These are phyloP conservation scores for Eupleurogrammus muticus DNA, from an alignment of 2,797 vertebrate species.

Conservation along the genomic window DNA sequence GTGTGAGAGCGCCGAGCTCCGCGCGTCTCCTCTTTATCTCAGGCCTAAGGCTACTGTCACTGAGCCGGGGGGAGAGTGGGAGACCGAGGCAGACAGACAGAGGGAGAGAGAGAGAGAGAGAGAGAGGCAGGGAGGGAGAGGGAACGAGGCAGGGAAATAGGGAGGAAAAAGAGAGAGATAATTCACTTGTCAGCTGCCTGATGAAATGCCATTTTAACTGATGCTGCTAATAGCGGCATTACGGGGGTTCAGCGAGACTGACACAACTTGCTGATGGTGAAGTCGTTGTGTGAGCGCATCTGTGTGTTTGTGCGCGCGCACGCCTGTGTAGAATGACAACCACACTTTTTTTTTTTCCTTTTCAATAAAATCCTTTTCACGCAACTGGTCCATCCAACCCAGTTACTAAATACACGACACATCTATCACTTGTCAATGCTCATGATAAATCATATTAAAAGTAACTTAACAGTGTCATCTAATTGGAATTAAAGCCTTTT, in stretches of 20 bases:
- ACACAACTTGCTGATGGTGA: constrained; percentile 71
- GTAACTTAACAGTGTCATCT: not conserved
- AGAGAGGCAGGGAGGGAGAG: constrained; percentile 52
- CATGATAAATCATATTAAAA: not conserved
- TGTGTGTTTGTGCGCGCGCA: constrained; percentile 30
- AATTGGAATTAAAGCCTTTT: not conserved
- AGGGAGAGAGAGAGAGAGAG: constrained; percentile 68
- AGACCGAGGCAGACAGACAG: constrained; percentile 83
- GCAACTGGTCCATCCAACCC: constrained; percentile 9
- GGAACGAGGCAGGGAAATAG: constrained; percentile 61
- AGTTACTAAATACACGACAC: constrained; percentile 5
- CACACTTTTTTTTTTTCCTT: constrained; percentile 13
- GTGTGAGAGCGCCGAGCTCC: constrained; percentile 81
- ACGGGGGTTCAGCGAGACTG: constrained; percentile 70
- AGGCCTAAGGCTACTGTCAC: constrained; percentile 99
- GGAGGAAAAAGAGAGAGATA: constrained; percentile 75
- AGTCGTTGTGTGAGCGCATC: constrained; percentile 38
- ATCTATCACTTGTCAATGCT: not conserved
- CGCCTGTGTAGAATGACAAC: constrained; percentile 29
- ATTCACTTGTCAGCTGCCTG: constrained; percentile 84
- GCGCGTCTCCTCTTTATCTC: constrained; percentile 94
- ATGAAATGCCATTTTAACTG: constrained; percentile 90
- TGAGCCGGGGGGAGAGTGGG: constrained; percentile 93
- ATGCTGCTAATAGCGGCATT: constrained; percentile 90
- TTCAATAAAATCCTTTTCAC: constrained; percentile 26